Percentiles rank a stretch among this genome's conserved stretches.
phyloP scores from a whole-genome alignment of 2,888 invertebrate species.

The Nomada lathburiana region DNA sequence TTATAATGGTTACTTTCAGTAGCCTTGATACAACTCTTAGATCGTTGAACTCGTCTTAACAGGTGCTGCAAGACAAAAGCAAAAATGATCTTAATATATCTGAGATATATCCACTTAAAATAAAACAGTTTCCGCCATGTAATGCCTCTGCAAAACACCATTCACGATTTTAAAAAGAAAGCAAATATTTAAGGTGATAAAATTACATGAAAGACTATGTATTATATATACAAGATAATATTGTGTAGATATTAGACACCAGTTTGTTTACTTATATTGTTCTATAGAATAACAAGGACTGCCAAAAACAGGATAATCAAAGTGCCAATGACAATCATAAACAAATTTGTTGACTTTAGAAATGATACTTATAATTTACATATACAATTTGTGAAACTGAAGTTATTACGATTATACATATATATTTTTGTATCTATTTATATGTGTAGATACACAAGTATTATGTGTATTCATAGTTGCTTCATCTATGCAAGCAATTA shows the following conservation, averaged over 20 bases:
- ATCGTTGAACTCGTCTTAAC: conserved; percentile 26
- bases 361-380: conserved; percentile 15
- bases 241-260: conserved; percentile 28
- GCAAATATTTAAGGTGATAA: conserved; percentile 19
- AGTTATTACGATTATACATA: conserved; percentile 20
- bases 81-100: conserved; percentile 24
- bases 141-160: conserved; percentile 9
- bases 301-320: conserved; percentile 67
- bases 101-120: conserved; percentile 30
- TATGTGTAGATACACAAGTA: background rate
- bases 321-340: conserved; percentile 21
- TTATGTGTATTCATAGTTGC: background rate
- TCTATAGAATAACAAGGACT: conserved; percentile 56
- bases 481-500: conserved; percentile 19
- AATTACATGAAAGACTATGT: conserved; percentile 15
- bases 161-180: conserved; percentile 13
- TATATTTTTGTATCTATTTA: conserved; percentile 1
- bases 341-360: background rate
- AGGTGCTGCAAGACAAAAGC: conserved; percentile 13
- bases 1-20: conserved; percentile 3
- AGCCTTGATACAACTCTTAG: conserved; percentile 12
- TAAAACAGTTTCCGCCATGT: conserved; percentile 5
- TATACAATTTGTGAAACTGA: conserved; percentile 4
- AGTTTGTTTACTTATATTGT: conserved; percentile 31
- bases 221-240: conserved; percentile 19